Percentiles rank a stretch among this genome's conserved stretches.
These are phyloP conservation scores for Polydrusus pterygomalis DNA, from an alignment of 2,888 invertebrate species.

Conservation along the genomic window DNA sequence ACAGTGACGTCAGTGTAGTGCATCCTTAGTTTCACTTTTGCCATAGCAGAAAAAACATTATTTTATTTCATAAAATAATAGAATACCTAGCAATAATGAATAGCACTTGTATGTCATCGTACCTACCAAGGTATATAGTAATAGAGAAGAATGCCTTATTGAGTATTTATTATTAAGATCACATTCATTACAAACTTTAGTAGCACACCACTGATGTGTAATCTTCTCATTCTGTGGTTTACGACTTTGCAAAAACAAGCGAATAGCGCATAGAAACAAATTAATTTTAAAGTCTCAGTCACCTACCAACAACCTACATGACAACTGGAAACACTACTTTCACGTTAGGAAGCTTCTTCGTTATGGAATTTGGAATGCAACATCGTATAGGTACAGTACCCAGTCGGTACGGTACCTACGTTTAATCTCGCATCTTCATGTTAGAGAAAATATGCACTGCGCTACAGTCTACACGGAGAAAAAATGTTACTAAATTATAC, in stretches of 20 bases:
- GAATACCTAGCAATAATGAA: no score
- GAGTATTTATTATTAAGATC: no score
- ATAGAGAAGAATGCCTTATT: no score
- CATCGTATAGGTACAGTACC: constrained; percentile 59
- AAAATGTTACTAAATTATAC: background rate
- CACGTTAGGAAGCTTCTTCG: constrained; percentile 70
- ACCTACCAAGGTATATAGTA: no score
- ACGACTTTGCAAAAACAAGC: constrained; percentile 35
- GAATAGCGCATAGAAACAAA: constrained; percentile 46
- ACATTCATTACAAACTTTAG: background rate
- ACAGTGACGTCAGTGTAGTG: no score
- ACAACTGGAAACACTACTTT: constrained; percentile 68
- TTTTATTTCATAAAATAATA: no score
- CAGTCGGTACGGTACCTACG: constrained; percentile 60
- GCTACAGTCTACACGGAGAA: background rate
- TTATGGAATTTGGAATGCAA: constrained; percentile 68
- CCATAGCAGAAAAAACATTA: no score
- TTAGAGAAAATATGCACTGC: constrained; percentile 3
- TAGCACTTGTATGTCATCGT: no score
- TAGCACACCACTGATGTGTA: constrained; percentile 28
- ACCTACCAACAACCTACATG: constrained; percentile 49
- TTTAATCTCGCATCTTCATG: constrained; percentile 60
- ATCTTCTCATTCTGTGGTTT: constrained; percentile 30
- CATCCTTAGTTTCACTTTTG: no score
- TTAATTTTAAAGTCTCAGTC: constrained; percentile 46